phyloP scores from a whole-genome alignment of 2,113 vertebrate species.

The Heterocephalus glaber region DNA sequence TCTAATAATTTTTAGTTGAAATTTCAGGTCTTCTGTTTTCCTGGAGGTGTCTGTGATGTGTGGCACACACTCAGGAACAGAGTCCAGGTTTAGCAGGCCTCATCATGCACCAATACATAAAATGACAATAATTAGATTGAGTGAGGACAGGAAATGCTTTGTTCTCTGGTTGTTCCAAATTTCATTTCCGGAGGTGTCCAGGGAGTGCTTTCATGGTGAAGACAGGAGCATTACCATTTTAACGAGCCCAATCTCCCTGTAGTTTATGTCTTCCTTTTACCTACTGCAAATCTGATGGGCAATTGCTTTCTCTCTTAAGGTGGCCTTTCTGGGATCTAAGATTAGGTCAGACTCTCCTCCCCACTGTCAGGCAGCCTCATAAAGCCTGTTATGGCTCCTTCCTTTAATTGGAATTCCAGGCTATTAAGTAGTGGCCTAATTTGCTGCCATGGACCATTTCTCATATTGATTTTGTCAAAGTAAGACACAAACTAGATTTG shows the following conservation, averaged over 20 bases:
- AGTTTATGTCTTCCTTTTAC: conserved; percentile 82
- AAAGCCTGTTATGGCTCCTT: conserved; percentile 72
- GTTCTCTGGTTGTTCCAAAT: conserved; percentile 60
- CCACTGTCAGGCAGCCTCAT: conserved; percentile 73
- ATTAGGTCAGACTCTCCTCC: conserved; percentile 77
- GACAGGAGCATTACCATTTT: conserved; percentile 73
- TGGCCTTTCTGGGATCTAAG: conserved; percentile 76
- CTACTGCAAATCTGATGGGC: conserved; percentile 73
- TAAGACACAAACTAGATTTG: conserved; percentile 44
- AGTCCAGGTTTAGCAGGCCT: conserved; percentile 31
- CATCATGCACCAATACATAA: conserved; percentile 13
- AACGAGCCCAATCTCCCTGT: conserved; percentile 78
- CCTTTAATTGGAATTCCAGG: conserved; percentile 81
- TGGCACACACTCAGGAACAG: neutral
- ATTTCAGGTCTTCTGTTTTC: conserved; percentile 17
- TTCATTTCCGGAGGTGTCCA: conserved; percentile 70
- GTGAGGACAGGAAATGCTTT: conserved; percentile 51
- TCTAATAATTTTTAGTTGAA: neutral
- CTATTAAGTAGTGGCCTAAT: conserved; percentile 71
- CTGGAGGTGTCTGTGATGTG: neutral
- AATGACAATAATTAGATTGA: conserved; percentile 65
- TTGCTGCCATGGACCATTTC: conserved; percentile 68
- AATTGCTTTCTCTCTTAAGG: conserved; percentile 80
- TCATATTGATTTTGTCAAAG: conserved; percentile 65
- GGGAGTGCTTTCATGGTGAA: conserved; percentile 60